Evolutionary conservation across 2,113 vertebrate species (phyloP).

Genomic region (Dinomys branickii): DNA sequence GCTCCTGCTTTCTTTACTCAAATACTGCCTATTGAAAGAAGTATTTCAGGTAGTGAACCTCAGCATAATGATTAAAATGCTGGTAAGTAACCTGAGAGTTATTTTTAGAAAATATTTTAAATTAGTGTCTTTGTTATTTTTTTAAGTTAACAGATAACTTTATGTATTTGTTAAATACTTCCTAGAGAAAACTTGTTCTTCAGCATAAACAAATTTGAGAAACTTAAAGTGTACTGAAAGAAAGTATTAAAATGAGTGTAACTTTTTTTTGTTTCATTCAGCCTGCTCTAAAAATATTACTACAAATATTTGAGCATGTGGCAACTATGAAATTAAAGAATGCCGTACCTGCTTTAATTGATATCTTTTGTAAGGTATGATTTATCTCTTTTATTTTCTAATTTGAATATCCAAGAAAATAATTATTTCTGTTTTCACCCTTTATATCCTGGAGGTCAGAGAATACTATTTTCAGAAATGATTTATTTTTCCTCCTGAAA

Average conservation of each 20-base stretch:
- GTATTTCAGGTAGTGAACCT: conserved; percentile 89
- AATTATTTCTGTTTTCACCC: not conserved
- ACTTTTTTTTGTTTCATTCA: conserved; percentile 82
- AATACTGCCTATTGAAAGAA: conserved; percentile 87
- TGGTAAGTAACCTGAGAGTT: conserved; percentile 88
- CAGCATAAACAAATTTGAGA: conserved; percentile 54
- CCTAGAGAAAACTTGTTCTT: conserved; percentile 47
- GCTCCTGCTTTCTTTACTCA: conserved; percentile 90
- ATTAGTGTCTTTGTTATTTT: not conserved
- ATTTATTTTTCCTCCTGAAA: conserved; percentile 16
- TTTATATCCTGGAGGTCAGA: conserved; percentile 14
- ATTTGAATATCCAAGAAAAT: conserved; percentile 40
- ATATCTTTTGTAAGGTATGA: conserved; percentile 91
- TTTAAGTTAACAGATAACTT: conserved; percentile 30
- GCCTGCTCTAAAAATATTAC: conserved; percentile 89
- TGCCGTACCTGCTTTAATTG: conserved; percentile 88
- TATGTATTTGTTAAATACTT: conserved; percentile 49
- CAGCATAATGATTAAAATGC: conserved; percentile 85
- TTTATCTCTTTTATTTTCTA: conserved; percentile 47
- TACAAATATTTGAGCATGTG: conserved; percentile 91
- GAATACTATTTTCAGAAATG: conserved; percentile 40
- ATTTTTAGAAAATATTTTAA: conserved; percentile 35
- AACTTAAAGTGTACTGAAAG: conserved; percentile 38
- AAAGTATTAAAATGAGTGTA: conserved; percentile 68
- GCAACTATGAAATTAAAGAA: conserved; percentile 85